Percentiles rank a stretch among this genome's conserved stretches.
These are phyloP conservation scores for Lasioglossum calceatum DNA, from an alignment of 2,888 invertebrate genomes.

Conservation along the genomic window DNA sequence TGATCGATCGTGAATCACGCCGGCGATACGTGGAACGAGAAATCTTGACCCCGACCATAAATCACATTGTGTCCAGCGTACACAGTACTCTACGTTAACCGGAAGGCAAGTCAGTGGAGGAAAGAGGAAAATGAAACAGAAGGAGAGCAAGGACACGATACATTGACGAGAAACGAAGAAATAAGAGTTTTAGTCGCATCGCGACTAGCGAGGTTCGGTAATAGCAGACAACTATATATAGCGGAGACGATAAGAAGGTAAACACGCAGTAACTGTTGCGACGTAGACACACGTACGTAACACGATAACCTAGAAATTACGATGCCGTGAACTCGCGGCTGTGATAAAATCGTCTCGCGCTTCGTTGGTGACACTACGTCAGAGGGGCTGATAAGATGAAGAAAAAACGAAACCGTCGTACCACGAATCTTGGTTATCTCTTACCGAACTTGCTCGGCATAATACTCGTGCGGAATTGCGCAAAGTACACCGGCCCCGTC, in stretches of 20 bases:
- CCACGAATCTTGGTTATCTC: constrained; percentile 48
- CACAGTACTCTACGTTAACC: not conserved
- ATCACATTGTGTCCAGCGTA: not conserved
- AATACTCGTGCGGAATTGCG: constrained; percentile 98
- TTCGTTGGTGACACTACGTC: not conserved
- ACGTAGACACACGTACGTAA: not conserved
- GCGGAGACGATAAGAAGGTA: constrained; percentile 28
- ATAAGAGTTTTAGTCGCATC: not conserved
- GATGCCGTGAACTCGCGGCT: not conserved
- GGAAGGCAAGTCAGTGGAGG: not conserved
- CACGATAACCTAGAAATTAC: constrained; percentile 39
- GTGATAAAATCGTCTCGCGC: constrained; percentile 11
- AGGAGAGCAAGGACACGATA: not conserved
- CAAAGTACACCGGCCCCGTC: constrained; percentile 99
- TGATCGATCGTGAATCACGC: not conserved
- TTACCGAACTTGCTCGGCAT: constrained; percentile 93
- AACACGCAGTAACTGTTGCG: constrained; percentile 14
- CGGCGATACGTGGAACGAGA: not conserved
- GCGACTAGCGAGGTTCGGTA: not conserved
- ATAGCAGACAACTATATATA: not conserved
- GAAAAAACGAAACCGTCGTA: not conserved
- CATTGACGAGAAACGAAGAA: not conserved
- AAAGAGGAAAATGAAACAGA: not conserved
- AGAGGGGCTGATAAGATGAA: not conserved
- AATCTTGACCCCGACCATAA: not conserved